Evolutionary conservation across 2,797 vertebrate genomes (phyloP), one percentile per base, ranked within the genome.

Genomic region (Falco rusticolus): DNA sequence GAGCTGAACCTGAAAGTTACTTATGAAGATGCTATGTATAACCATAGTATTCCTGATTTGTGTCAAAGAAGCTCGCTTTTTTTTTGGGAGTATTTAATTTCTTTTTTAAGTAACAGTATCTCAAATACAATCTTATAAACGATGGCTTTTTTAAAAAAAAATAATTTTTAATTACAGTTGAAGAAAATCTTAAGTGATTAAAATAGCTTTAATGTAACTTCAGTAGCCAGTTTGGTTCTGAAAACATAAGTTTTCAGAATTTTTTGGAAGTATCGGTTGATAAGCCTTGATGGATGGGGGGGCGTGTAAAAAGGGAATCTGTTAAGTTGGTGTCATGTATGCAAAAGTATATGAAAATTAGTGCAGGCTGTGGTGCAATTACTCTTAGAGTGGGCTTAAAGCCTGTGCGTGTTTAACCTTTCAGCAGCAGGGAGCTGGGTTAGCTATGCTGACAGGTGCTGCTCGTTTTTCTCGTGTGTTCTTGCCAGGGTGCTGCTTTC

Each of bases 221-320:
- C 5, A 18, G 3, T 22, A n/a, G 29, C 71, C 57, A 6, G 17
- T 60, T 69, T 57, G 31, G 16, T 39, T 85, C 59, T 29, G 28
- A 59, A 64, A 75, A 75, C 29, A 15, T 10, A 1, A 0, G 1
- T 56, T 87, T 87, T 78, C 25, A 4, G 3, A 0, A 21, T 18
- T 61, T 65, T 60, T 3, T 11, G 25, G 18, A 12, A 22, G 7
- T 20, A 5, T 63, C 75, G 20, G 17, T 34, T 78, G 13, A 2
- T 47, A 6, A 53, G 9, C 28, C 16, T n/a, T 37, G 19, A 3
- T 26, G 56, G 45, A 2, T 45, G 56, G 25, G 39, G 25, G 39
- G 43, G 21, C 0, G 1, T 54, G 28, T 47, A 5, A 59, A 22
- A 51, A 31, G 65, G 56, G 26, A 33, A 45, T 41, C 24, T 45